Conservation (phyloP, 2,888 invertebrate genomes). For the Drosophila melanocephala region DNA sequence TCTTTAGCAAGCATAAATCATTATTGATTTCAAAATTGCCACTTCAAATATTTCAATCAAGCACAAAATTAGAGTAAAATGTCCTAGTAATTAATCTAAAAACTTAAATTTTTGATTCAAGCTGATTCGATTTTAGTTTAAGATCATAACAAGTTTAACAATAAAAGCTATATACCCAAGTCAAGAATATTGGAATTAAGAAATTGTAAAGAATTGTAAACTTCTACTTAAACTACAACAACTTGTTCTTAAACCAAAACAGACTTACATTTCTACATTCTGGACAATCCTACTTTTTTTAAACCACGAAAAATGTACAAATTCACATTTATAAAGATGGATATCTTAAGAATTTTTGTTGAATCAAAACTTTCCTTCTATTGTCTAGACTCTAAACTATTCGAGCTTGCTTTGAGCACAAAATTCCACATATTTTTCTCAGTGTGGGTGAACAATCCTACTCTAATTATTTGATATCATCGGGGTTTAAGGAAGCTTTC, state of each 20-base stretch:
- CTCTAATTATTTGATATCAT: neutral
- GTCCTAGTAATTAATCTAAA: no score
- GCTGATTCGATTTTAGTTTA: neutral
- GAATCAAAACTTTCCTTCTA: no score
- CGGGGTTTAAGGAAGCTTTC: no score
- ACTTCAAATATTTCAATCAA: neutral
- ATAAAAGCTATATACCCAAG: no score
- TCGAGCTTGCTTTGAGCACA: no score
- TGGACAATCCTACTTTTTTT: neutral
- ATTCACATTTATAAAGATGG: neutral
- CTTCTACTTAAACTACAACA: neutral
- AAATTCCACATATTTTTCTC: neutral
- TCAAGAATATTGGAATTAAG: neutral
- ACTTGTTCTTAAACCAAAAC: neutral
- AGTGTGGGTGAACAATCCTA: neutral
- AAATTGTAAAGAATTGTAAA: neutral
- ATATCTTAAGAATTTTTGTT: neutral
- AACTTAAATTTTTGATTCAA: no score
- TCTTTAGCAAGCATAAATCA: neutral
- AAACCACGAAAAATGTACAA: neutral
- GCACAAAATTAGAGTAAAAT: neutral
- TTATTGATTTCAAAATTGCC: neutral
- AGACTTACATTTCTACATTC: no score
- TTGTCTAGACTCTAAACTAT: neutral
- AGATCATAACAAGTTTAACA: neutral